Conservation (phyloP, 2,888 invertebrate genomes). For the Yponomeuta sedellus region DNA sequence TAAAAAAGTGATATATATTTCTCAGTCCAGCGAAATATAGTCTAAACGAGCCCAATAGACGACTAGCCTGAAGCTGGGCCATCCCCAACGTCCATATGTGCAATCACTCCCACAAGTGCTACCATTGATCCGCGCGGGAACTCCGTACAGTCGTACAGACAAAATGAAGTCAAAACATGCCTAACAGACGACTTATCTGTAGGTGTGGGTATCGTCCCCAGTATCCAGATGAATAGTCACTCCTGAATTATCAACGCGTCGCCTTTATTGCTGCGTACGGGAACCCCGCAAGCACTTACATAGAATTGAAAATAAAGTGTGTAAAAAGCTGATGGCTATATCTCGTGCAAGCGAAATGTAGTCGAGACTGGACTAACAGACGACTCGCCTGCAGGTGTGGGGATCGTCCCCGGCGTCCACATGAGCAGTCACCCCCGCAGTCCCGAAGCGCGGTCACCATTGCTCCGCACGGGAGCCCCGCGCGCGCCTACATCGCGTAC, state of each 20-base stretch:
- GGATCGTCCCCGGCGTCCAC: constrained; percentile 30
- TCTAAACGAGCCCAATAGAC: too few relatives aligned
- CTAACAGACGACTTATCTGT: neutral
- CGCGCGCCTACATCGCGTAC: constrained; percentile 77
- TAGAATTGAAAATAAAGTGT: constrained; percentile 31
- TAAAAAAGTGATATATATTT: too few relatives aligned
- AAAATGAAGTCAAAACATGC: neutral
- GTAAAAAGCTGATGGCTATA: too few relatives aligned
- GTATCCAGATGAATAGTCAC: constrained; percentile 59
- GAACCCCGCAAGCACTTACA: constrained; percentile 64
- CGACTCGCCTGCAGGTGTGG: neutral
- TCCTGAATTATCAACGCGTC: constrained; percentile 23
- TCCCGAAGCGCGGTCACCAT: constrained; percentile 50
- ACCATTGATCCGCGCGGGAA: too few relatives aligned
- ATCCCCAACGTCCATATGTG: too few relatives aligned
- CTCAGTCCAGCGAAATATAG: too few relatives aligned
- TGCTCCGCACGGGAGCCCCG: constrained; percentile 69
- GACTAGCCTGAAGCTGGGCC: too few relatives aligned
- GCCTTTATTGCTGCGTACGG: constrained; percentile 16
- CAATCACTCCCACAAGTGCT: too few relatives aligned
- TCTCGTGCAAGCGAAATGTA: neutral
- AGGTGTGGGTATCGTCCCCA: neutral
- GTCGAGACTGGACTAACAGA: neutral
- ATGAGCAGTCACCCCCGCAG: constrained; percentile 51
- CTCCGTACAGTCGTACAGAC: too few relatives aligned